These are phyloP conservation scores for Clarias fuscus DNA, from an alignment of 2,797 vertebrate species.

Conservation along the genomic window DNA sequence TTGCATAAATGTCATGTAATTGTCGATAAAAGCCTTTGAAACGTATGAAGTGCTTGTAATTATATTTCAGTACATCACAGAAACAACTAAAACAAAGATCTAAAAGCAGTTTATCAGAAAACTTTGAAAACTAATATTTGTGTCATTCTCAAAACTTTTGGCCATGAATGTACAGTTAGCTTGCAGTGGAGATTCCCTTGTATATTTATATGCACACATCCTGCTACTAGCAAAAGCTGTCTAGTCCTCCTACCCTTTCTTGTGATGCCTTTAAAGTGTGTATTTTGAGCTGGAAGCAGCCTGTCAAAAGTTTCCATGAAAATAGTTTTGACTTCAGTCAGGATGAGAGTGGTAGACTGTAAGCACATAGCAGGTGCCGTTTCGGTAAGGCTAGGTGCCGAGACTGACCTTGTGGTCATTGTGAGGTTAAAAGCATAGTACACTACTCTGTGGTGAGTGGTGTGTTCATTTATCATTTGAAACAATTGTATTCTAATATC, in stretches of 20 bases:
- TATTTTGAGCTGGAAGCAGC: neutral
- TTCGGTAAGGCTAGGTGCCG: neutral
- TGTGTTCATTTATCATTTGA: neutral
- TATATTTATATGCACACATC: neutral
- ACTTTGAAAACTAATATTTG: no score
- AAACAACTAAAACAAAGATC: no score
- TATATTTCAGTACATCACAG: no score
- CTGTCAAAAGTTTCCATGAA: neutral
- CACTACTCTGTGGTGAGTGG: neutral
- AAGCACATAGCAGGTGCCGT: neutral
- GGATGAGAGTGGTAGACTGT: neutral
- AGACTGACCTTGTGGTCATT: neutral
- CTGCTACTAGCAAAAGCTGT: neutral
- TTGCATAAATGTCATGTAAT: no score
- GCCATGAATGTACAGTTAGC: neutral
- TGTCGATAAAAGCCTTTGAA: no score
- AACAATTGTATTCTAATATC: neutral
- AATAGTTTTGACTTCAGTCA: neutral
- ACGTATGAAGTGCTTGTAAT: no score
- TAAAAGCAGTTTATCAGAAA: no score
- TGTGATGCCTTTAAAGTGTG: neutral
- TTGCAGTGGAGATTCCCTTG: neutral
- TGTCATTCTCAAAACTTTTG: no score
- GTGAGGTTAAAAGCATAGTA: no score
- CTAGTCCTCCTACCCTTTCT: neutral